Conservation (phyloP, 2,797 vertebrate species). For the Sebastes oblongus region DNA sequence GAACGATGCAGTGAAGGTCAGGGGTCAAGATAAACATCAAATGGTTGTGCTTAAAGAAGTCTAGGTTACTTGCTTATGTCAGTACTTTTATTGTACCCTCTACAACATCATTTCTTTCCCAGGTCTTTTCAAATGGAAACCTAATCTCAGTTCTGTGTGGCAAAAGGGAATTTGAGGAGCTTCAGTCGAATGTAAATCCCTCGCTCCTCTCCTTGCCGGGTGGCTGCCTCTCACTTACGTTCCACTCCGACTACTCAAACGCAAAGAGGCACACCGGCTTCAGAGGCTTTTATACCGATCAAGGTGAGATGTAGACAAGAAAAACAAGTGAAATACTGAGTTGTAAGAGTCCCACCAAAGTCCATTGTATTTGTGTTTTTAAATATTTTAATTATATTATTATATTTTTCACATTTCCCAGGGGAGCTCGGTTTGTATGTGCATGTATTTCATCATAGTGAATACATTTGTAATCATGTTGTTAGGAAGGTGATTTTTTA, state of each 20-base stretch:
- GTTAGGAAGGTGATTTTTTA: not conserved
- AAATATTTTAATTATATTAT: not conserved
- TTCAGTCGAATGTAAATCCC: conserved; percentile 75
- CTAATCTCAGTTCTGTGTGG: conserved; percentile 84
- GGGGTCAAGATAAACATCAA: not conserved
- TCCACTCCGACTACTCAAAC: conserved; percentile 92
- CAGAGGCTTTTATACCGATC: conserved; percentile 85
- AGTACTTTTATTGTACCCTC: not conserved
- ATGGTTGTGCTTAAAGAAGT: not conserved
- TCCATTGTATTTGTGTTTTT: not conserved
- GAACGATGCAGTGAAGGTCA: conserved; percentile 90
- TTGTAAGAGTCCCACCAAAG: not conserved
- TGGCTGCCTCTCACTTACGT: conserved; percentile 83
- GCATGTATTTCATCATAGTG: not conserved
- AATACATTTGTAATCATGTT: not conserved
- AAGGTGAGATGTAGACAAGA: conserved; percentile 78
- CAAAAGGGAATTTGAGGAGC: conserved; percentile 60
- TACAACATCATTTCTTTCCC: not conserved
- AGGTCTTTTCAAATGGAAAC: conserved; percentile 72
- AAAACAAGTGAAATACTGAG: not conserved
- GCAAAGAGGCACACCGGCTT: conserved; percentile 88
- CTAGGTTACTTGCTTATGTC: not conserved
- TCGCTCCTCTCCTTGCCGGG: conserved; percentile 74
- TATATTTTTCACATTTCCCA: not conserved
- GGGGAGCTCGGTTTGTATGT: not conserved